Conservation (phyloP, 37 sponge, comb jelly and placozoan genomes). For the Eunapius fragilis region DNA sequence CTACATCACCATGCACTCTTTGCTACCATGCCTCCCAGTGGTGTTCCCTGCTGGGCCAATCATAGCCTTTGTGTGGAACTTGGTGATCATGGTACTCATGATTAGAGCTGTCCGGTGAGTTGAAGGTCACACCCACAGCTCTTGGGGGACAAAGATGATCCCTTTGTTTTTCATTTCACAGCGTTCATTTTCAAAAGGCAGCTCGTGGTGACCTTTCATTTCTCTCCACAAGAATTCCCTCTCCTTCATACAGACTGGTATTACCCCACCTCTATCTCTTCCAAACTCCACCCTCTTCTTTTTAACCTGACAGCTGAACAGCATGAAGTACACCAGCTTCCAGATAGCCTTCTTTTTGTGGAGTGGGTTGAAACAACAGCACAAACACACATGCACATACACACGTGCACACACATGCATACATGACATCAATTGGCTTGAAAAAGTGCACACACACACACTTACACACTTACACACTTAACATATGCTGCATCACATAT, state of each 20-base stretch:
- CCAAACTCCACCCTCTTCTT: no score
- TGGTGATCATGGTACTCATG: background rate
- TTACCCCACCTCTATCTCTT: no score
- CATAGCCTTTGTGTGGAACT: slow-evolving; percentile 7
- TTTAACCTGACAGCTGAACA: no score
- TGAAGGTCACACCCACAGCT: background rate
- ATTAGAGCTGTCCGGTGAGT: background rate
- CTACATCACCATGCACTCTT: no score
- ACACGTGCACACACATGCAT: no score
- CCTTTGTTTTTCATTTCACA: background rate
- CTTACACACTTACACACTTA: no score
- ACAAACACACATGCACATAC: no score
- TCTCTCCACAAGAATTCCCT: background rate
- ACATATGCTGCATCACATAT: no score
- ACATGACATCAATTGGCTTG: no score
- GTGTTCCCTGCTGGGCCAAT: background rate
- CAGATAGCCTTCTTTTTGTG: slow-evolving; percentile 34
- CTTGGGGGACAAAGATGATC: background rate
- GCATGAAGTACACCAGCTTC: no score
- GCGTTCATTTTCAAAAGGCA: background rate
- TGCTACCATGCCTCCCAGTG: background rate
- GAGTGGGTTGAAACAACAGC: slow-evolving; percentile 19
- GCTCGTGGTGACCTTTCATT: background rate
- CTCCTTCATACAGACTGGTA: no score
- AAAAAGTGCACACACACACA: no score